These are phyloP conservation scores for Brachyrhaphis roseni DNA, from an alignment of 2,797 vertebrate species.

Conservation along the genomic window DNA sequence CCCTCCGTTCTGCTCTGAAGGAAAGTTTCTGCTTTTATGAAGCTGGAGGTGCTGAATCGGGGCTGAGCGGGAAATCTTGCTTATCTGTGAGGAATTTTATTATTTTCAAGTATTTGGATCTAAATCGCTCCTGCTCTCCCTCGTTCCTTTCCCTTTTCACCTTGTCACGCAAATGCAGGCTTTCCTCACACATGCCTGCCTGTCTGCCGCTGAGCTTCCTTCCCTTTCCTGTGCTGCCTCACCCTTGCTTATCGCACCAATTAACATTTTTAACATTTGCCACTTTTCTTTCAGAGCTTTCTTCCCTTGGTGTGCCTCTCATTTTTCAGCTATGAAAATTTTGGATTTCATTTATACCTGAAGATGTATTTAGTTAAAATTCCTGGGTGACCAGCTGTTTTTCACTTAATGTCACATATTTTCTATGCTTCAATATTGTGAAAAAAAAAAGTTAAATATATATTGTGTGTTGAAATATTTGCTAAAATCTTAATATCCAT, in stretches of 20 bases:
- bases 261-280: conserved; percentile 74
- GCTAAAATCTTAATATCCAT: background rate
- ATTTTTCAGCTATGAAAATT: conserved; percentile 19
- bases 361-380: background rate
- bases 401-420: background rate
- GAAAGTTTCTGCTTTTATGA: conserved; percentile 32
- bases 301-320: conserved; percentile 25
- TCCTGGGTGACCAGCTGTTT: background rate
- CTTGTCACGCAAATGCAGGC: conserved; percentile 75
- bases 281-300: conserved; percentile 42
- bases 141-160: conserved; percentile 64
- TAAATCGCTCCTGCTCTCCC: conserved; percentile 52
- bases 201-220: conserved; percentile 65
- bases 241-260: conserved; percentile 72
- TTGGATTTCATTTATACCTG: background rate
- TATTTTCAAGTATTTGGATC: conserved; percentile 76
- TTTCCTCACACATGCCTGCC: conserved; percentile 56
- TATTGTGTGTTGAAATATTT: background rate
- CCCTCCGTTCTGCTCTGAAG: conserved; percentile 26
- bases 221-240: conserved; percentile 65
- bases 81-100: conserved; percentile 79
- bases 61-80: conserved; percentile 68
- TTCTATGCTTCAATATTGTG: background rate
- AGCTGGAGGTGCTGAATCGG: conserved; percentile 69
- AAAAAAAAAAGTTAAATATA: background rate